Conservation (phyloP, 2,113 vertebrate genomes). For the Scophthalmus maximus region DNA sequence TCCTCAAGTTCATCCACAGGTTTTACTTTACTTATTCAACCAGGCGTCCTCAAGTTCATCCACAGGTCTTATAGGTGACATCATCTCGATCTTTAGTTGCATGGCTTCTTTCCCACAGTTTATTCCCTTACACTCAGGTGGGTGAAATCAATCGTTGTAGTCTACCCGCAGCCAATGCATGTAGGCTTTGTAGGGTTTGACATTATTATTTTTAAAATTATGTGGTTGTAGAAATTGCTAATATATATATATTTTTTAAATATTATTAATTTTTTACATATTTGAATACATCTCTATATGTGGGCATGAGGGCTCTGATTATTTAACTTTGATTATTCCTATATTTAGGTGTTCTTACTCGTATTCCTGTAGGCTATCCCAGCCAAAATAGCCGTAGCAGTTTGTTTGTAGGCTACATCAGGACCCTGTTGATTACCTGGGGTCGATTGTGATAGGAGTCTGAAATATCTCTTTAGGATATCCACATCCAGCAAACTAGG, state of each 20-base stretch:
- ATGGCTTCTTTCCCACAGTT: conserved; percentile 68
- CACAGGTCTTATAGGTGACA: conserved; percentile 73
- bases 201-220: conserved; percentile 53
- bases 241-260: conserved; percentile 39
- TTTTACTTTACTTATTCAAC: conserved; percentile 82
- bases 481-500: conserved; percentile 85
- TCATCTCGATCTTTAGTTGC: conserved; percentile 69
- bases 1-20: conserved; percentile 81
- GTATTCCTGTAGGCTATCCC: conserved; percentile 82
- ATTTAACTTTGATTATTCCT: conserved; percentile 85
- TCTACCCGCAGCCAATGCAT: conserved; percentile 82
- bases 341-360: conserved; percentile 85
- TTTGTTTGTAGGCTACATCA: conserved; percentile 84
- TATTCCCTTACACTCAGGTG: conserved; percentile 74
- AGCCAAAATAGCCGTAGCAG: conserved; percentile 84
- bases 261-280: conserved; percentile 39
- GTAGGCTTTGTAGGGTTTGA: conserved; percentile 81
- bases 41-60: conserved; percentile 80
- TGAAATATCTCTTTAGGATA: conserved; percentile 87
- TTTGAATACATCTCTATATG: conserved; percentile 63
- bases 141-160: conserved; percentile 75
- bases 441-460: conserved; percentile 85
- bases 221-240: conserved; percentile 54
- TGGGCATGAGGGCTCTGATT: conserved; percentile 76
- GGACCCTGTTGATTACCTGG: conserved; percentile 85